Percentiles rank a stretch among this genome's conserved stretches.
These are phyloP conservation scores for Macquaria australasica DNA, from an alignment of 2,113 vertebrate species.

Conservation along the genomic window DNA sequence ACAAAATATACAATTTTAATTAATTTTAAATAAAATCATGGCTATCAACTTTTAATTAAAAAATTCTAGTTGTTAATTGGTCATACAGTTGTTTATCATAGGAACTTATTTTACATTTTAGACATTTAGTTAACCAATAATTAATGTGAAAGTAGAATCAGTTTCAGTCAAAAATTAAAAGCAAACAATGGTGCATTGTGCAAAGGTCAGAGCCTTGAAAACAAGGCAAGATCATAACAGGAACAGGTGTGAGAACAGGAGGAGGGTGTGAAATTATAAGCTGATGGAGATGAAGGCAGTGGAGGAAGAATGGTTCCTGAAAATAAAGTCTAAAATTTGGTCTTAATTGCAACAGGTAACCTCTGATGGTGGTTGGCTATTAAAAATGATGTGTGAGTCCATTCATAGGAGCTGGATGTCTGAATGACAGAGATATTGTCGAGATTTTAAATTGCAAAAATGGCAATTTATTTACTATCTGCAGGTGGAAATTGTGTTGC, in stretches of 20 bases:
- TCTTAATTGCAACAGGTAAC: slow-evolving; percentile 12
- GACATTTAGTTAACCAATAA: not conserved
- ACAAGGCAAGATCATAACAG: not conserved
- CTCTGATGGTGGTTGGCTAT: not conserved
- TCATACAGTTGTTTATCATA: not conserved
- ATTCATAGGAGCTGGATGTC: not conserved
- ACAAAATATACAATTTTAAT: not conserved
- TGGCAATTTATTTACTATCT: not conserved
- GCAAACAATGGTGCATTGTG: not conserved
- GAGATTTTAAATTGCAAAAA: not conserved
- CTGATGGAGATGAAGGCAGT: not conserved
- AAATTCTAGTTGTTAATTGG: not conserved
- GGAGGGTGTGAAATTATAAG: not conserved
- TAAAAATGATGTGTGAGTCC: not conserved
- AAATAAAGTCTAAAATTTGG: not conserved
- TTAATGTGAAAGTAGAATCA: not conserved
- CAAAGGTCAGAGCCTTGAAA: not conserved
- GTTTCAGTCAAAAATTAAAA: not conserved
- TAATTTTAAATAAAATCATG: not conserved
- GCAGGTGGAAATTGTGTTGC: too few species aligned
- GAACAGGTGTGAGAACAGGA: not conserved
- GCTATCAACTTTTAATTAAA: not conserved
- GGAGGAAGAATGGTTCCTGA: not conserved
- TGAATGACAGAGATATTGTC: not conserved
- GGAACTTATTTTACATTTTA: not conserved